These are phyloP conservation scores for Cerastis leucographa DNA, from an alignment of 2,888 invertebrate species.

Conservation along the genomic window DNA sequence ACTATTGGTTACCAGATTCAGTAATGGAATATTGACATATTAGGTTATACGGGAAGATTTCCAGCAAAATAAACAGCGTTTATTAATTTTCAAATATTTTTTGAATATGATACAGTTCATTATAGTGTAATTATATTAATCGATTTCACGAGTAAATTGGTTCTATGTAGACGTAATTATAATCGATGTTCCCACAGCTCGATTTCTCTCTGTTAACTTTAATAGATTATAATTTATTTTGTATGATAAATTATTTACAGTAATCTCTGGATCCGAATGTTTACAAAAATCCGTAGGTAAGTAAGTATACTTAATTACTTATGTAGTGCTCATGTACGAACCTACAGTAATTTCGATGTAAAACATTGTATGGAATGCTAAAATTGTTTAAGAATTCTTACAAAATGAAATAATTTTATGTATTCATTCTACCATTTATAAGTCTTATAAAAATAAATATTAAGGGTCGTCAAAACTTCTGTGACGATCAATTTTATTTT, in stretches of 20 bases:
- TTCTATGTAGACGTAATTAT: constrained; percentile 47
- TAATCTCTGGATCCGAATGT: not conserved
- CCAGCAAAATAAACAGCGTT: not conserved
- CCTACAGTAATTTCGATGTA: not conserved
- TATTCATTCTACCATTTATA: not conserved
- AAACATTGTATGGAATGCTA: not conserved
- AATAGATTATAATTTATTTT: constrained; percentile 45
- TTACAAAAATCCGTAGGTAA: not conserved
- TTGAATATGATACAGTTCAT: constrained; percentile 42
- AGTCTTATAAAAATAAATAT: too few species aligned
- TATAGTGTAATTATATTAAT: constrained; percentile 50
- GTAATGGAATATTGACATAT: not conserved
- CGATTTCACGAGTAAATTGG: constrained; percentile 53
- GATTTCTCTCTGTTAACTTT: constrained; percentile 35
- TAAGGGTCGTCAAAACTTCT: too few species aligned
- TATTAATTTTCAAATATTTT: constrained; percentile 24
- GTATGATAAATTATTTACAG: constrained; percentile 25
- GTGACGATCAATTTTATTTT: too few species aligned
- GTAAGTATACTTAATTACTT: not conserved
- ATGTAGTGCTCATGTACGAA: not conserved
- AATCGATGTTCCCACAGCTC: constrained; percentile 57
- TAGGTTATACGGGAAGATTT: not conserved
- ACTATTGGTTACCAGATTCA: not conserved
- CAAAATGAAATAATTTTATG: not conserved
- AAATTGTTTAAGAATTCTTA: not conserved